Evolutionary conservation across 92 coral and sea anemone species (phyloP).

Genomic region (Porites rus): DNA sequence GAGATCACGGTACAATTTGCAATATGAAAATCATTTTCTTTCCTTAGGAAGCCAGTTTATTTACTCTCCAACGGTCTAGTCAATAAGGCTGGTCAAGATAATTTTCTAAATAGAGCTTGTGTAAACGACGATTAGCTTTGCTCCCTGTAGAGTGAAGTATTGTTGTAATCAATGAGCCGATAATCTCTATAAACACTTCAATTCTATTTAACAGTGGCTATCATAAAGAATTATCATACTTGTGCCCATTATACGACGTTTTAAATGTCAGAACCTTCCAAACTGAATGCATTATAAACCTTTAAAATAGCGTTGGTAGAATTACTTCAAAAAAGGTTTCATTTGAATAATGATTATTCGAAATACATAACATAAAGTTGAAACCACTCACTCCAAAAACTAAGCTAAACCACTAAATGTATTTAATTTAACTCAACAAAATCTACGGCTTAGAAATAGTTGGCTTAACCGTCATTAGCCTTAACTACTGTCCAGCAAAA

Average conservation of each 20-base stretch:
- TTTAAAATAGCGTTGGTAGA: background rate
- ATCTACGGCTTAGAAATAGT: no score
- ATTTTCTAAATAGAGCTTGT: background rate
- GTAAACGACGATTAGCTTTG: background rate
- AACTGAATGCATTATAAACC: background rate
- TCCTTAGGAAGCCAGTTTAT: background rate
- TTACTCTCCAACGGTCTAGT: background rate
- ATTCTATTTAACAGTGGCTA: background rate
- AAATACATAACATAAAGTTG: background rate
- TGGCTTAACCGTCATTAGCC: no score
- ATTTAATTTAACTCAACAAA: no score
- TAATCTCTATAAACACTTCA: background rate
- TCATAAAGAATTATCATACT: background rate
- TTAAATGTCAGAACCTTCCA: background rate
- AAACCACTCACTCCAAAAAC: background rate
- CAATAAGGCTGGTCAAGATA: conserved; percentile 9
- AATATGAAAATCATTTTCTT: background rate
- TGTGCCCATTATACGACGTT: background rate
- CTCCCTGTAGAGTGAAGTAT: background rate
- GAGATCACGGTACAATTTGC: conserved; percentile 1
- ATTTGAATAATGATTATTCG: background rate
- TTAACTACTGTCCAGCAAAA: background rate
- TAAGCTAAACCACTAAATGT: no score
- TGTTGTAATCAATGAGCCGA: conserved; percentile 8
- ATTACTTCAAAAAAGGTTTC: background rate